These are phyloP conservation scores for Stomatorhinus walkeri DNA, from an alignment of 2,797 vertebrate species.

Conservation along the genomic window DNA sequence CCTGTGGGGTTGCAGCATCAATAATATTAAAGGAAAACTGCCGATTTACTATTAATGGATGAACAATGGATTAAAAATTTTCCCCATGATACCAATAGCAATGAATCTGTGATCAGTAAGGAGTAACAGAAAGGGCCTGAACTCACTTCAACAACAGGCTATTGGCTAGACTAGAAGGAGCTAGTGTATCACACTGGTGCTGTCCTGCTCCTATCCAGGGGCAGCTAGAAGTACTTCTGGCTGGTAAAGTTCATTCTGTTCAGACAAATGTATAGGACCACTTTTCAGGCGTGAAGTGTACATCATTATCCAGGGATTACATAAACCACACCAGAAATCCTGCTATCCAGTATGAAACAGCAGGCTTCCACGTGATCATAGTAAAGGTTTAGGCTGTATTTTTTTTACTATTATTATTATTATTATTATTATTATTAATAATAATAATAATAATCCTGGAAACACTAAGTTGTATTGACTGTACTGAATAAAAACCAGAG, in stretches of 20 bases:
- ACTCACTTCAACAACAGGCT: background rate
- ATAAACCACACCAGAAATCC: constrained; percentile 66
- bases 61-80: constrained; percentile 16
- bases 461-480: constrained; percentile 76
- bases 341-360: constrained; percentile 76
- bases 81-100: background rate
- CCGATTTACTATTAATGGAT: constrained; percentile 19
- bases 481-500: constrained; percentile 94
- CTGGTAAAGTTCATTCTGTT: constrained; percentile 75
- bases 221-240: constrained; percentile 43
- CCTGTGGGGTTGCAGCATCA: constrained; percentile 18
- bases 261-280: constrained; percentile 57
- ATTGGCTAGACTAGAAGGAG: background rate
- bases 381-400: constrained; percentile 92
- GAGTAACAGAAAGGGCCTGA: background rate
- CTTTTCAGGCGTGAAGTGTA: constrained; percentile 61
- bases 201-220: background rate
- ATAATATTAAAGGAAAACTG: constrained; percentile 25
- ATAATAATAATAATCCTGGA: constrained; percentile 57
- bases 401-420: constrained; percentile 29
- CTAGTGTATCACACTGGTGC: background rate
- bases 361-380: constrained; percentile 76
- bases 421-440: constrained; percentile 29
- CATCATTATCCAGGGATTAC: constrained; percentile 60
- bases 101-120: constrained; percentile 11